Conservation (phyloP, 1,140 invertebrate genomes). For the Macrocentrus cingulum region DNA sequence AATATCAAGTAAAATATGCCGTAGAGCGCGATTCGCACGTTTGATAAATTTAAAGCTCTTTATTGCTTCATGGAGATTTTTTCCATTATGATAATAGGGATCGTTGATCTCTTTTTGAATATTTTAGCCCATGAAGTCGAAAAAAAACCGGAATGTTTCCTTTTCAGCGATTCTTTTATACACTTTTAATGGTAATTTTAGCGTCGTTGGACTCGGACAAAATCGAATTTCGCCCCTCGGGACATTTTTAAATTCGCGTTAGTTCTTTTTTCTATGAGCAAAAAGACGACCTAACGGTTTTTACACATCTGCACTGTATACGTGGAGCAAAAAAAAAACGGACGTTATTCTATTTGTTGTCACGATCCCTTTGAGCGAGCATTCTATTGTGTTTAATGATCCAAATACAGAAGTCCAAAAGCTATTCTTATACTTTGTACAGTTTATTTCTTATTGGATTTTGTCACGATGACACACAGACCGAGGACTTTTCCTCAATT, state of each 20-base stretch:
- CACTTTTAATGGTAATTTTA: neutral
- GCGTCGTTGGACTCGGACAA: neutral
- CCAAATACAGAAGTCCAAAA: no score
- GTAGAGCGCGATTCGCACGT: no score
- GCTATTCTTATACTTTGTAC: no score
- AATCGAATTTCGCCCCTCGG: neutral
- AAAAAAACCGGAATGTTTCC: neutral
- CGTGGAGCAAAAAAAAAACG: neutral
- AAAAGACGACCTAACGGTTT: neutral
- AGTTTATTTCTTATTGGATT: no score
- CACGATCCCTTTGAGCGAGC: neutral
- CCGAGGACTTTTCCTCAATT: no score
- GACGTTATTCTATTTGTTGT: neutral
- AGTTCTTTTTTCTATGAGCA: neutral
- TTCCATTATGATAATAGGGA: no score
- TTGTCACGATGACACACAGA: no score
- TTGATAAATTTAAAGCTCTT: no score
- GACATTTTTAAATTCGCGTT: conserved; percentile 9
- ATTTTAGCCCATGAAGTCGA: no score
- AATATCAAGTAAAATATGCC: neutral
- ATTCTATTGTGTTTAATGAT: no score
- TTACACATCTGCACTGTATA: conserved; percentile 5
- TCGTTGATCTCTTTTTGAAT: no score
- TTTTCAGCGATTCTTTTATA: neutral
- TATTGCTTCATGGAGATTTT: no score